Percentiles rank a stretch among this genome's conserved stretches.
These are phyloP conservation scores for Pseudomyrmex dendroicus DNA, from an alignment of 1,140 invertebrate species.

Conservation along the genomic window DNA sequence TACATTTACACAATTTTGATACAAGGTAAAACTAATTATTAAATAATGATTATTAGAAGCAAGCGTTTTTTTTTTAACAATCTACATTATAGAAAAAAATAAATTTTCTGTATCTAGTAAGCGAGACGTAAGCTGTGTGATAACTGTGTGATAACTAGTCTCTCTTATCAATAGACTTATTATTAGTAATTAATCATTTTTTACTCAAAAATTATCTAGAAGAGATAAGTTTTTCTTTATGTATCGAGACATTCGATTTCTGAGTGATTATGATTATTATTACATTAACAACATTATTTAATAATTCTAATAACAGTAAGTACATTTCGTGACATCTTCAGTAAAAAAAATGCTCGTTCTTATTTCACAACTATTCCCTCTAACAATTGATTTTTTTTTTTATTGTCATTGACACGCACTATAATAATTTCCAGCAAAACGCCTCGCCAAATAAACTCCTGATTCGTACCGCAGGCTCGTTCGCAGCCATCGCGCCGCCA, in stretches of 20 bases:
- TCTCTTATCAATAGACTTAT: background rate
- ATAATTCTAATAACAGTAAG: no score
- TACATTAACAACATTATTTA: background rate
- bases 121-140: no score
- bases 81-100: no score
- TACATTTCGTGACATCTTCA: no score
- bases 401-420: no score
- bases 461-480: slow-evolving; percentile 55
- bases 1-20: background rate
- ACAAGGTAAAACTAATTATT: background rate
- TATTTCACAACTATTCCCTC: background rate
- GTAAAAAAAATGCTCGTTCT: background rate
- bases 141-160: no score
- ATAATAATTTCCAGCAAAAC: background rate
- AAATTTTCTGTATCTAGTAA: no score
- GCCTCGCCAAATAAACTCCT: slow-evolving; percentile 10
- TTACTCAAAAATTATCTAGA: background rate
- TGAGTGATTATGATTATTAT: background rate
- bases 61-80: no score
- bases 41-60: no score
- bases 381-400: no score
- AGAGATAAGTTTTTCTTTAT: background rate
- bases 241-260: slow-evolving; percentile 9
- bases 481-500: slow-evolving; percentile 66
- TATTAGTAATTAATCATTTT: slow-evolving; percentile 29